Evolutionary conservation across 2,113 vertebrate species (phyloP).

Genomic region (Callospermophilus lateralis): DNA sequence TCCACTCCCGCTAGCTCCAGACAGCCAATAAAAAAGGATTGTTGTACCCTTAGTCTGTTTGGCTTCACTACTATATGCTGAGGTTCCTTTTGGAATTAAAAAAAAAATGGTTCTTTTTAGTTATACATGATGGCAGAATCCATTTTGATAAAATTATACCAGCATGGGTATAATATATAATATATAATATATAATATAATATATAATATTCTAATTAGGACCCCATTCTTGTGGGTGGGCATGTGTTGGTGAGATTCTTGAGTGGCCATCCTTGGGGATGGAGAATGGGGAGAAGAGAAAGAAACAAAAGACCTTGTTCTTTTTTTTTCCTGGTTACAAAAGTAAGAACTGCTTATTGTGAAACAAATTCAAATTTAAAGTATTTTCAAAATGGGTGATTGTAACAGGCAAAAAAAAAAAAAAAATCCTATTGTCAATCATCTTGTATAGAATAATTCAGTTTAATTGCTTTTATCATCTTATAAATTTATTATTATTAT

Average conservation of each 20-base stretch:
- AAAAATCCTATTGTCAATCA: neutral
- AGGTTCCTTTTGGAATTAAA: neutral
- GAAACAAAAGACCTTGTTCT: neutral
- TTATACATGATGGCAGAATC: no score
- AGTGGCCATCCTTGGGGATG: neutral
- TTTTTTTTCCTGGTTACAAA: neutral
- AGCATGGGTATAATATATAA: no score
- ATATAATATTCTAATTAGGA: no score
- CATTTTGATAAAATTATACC: no score
- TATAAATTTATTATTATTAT: neutral
- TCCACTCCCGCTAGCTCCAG: neutral
- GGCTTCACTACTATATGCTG: conserved; percentile 22
- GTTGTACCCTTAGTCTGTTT: neutral
- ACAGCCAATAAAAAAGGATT: neutral
- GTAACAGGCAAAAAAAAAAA: neutral
- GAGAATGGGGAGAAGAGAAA: neutral
- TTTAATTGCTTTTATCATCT: neutral
- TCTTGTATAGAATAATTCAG: neutral
- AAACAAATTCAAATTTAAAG: conserved; percentile 29
- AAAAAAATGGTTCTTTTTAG: no score
- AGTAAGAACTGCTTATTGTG: neutral
- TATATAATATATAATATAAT: no score
- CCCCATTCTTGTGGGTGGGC: no score
- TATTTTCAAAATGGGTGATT: neutral
- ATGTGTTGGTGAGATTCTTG: neutral